Evolutionary conservation across 1,140 invertebrate genomes (phyloP).

Genomic region (Cylas formicarius): DNA sequence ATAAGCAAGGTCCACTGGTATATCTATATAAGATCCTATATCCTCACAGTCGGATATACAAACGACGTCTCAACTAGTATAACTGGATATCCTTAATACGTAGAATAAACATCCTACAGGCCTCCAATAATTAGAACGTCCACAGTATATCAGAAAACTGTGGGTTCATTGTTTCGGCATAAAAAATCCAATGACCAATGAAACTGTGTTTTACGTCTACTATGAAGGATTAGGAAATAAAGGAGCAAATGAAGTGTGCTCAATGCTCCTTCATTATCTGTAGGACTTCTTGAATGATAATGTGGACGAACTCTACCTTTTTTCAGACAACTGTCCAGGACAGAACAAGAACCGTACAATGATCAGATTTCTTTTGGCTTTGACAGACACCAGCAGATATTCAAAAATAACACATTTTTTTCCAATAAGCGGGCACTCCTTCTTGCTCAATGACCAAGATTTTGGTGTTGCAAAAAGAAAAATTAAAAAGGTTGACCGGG

Average conservation of each 20-base stretch:
- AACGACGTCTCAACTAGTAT: too few species aligned
- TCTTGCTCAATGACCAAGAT: constrained; percentile 15
- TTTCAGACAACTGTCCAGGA: constrained; percentile 28
- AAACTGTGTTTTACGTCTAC: constrained; percentile 26
- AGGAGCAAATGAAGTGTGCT: constrained; percentile 27
- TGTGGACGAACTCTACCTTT: constrained; percentile 29
- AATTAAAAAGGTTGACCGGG: constrained; percentile 10
- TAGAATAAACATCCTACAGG: too few species aligned
- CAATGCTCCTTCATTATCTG: constrained; percentile 16
- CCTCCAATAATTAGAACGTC: too few species aligned
- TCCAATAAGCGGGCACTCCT: constrained; percentile 13
- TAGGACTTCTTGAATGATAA: constrained; percentile 11
- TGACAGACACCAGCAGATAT: constrained; percentile 10
- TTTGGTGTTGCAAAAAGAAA: constrained; percentile 9
- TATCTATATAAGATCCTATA: too few species aligned
- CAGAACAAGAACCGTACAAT: constrained; percentile 24
- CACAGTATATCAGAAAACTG: constrained; percentile 31
- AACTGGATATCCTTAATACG: too few species aligned
- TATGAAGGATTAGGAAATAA: constrained; percentile 28
- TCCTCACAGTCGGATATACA: too few species aligned
- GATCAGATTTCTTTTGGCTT: constrained; percentile 17
- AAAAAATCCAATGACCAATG: constrained; percentile 19
- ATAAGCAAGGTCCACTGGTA: too few species aligned
- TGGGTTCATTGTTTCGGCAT: constrained; percentile 29
- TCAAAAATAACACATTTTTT: constrained; percentile 16